phyloP scores from a whole-genome alignment of 2,113 vertebrate species.

The Odobenus rosmarus region DNA sequence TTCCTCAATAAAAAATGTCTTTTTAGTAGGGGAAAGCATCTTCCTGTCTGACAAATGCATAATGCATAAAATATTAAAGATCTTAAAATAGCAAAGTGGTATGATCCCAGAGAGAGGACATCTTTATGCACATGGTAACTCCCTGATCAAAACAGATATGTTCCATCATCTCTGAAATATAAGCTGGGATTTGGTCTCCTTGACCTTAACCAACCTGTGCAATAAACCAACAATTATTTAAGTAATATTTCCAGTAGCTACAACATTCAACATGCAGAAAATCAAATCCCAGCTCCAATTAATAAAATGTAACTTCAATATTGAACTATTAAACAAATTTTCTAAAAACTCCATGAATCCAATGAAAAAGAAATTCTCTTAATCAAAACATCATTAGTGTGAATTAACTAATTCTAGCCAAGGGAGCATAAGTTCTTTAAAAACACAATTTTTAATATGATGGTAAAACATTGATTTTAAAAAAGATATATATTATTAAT shows the following conservation, averaged over 20 bases:
- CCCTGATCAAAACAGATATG: neutral
- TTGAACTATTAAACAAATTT: conserved; percentile 49
- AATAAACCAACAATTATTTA: conserved; percentile 50
- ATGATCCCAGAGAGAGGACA: neutral
- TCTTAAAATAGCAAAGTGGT: conserved; percentile 15
- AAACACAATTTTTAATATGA: conserved; percentile 51
- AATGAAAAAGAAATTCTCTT: conserved; percentile 54
- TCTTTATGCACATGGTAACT: neutral
- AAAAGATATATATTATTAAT: conserved; percentile 62
- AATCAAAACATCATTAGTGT: conserved; percentile 49
- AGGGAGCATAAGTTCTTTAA: conserved; percentile 9
- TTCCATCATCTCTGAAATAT: conserved; percentile 32
- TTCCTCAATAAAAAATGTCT: conserved; percentile 23
- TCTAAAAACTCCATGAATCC: conserved; percentile 36
- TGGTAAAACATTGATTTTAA: conserved; percentile 61
- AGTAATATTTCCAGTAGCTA: conserved; percentile 59
- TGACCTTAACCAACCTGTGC: conserved; percentile 37
- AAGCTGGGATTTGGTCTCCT: neutral
- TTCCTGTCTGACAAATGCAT: conserved; percentile 44
- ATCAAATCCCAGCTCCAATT: conserved; percentile 43
- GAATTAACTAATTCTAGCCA: conserved; percentile 50
- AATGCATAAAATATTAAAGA: conserved; percentile 58
- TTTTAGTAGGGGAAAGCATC: neutral
- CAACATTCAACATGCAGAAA: neutral
- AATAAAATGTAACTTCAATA: conserved; percentile 58